Evolutionary conservation across 2,888 invertebrate genomes (phyloP), one percentile per base, ranked within the genome.

Genomic region (Galerucella nymphaeae): DNA sequence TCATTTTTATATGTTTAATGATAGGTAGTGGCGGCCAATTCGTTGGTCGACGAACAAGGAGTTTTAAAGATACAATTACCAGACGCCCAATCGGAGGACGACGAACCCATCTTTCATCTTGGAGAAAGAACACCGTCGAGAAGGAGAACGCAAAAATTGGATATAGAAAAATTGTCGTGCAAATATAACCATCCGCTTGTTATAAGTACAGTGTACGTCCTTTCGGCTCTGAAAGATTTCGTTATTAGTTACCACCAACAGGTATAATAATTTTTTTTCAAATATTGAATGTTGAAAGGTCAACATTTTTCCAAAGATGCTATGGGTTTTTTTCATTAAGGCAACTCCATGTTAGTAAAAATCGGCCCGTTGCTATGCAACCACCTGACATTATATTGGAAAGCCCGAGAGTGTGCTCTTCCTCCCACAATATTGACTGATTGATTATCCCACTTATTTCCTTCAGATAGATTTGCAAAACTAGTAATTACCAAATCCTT

Each of bases 191-290:
- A 74, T 50, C 70, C 65, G 4, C 68, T 74, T 9, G 68, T 71
- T 11, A 64, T 74, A 9, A 74, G 71, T 30, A 59, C 74, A 8
- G 62, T 71, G 14, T 74, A 67, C 61, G 48, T 74, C 16, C 23
- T 71, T 20, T 5, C 63, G n/a, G 74, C 74, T 6, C 20, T 74
- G 23, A 71, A 70, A 61, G 65, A 74, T 59, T 71, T 71, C 30
- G 71, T 74, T 14, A 30, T 42, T 50, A 55, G 50, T 6, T 71
- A 62, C 59, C 42, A 71, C 61, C 50, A 38, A 10, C 38, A 66
- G 53, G 61, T 62, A 18, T 53, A 18, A 16, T 53, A n/a, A 8
- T 1, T 8, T 30, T 30, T 30, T 30, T 30, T 30, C 30, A 30
- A 30, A 30, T 5, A 30, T 5, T 30, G 30, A 30, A 30, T 30